Evolutionary conservation across 2,797 vertebrate species (phyloP), one percentile per base, ranked within the genome.

Genomic region (Pampus argenteus): DNA sequence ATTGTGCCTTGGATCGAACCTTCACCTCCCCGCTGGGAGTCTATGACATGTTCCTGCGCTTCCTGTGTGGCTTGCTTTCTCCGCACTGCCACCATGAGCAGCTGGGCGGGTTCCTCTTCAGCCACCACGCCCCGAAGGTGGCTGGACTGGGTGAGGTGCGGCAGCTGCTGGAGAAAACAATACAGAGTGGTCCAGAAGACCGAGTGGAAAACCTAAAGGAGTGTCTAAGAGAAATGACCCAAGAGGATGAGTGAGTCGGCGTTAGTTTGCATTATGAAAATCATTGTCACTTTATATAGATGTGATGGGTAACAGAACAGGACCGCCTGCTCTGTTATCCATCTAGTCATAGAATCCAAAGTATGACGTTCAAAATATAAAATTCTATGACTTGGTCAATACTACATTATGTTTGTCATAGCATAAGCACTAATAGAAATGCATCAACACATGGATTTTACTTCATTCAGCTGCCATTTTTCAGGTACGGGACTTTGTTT

Each of bases 21-120:
- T n/a, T 90, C 3, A 3, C 0, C n/a, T 49, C 83, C 9, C 45
- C 36, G 0, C 54, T 44, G 6, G 92, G 92, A 6, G 65, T 83
- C 17, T 82, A 91, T 2, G 93, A 95, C 56, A 79, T 95, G 79
- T 91, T 94, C 61, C 59, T 95, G 63, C 93, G 91, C 29, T 95
- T 93, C 36, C 75, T 95, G 60, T 89, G 94, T 0, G 95, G 95
- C 40, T 3, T 95, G 48, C 38, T 91, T 9, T 74, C 70, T 11
- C 69, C 60, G 0, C 54, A 70, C 20, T 92, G 90, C 6, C 86
- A 94, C 42, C 3, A 50, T 1, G 42, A 6, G 14, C 59, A 79
- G 25, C 77, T 90, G 10, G 36, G 77, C 0, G 87, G 88, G 10
- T 57, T 31, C 55, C 79, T 94, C 26, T 88, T 52, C 38, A 29